phyloP scores from a whole-genome alignment of 1,140 invertebrate genomes.

The Papilio aristodemus region DNA sequence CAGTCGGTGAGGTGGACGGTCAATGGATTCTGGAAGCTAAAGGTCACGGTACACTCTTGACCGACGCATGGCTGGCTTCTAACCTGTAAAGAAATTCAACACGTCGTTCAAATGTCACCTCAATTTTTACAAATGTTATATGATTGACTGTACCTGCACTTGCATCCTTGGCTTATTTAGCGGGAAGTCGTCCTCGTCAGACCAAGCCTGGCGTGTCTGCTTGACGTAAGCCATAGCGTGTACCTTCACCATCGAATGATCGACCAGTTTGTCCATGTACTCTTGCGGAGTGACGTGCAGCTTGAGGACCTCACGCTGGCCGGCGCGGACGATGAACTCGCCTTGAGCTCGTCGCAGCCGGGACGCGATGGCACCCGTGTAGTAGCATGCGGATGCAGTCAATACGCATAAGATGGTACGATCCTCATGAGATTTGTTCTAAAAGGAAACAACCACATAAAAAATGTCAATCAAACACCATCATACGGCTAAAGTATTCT shows the following conservation, averaged over 20 bases:
- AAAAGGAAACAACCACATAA: slow-evolving; percentile 10
- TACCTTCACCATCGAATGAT: slow-evolving; percentile 86
- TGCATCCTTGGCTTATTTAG: slow-evolving; percentile 83
- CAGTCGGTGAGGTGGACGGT: slow-evolving; percentile 82
- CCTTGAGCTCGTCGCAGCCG: slow-evolving; percentile 83
- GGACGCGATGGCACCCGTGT: slow-evolving; percentile 86
- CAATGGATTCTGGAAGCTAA: slow-evolving; percentile 86
- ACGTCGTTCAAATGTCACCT: slow-evolving; percentile 17
- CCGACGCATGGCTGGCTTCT: slow-evolving; percentile 71
- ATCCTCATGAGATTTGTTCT: slow-evolving; percentile 84
- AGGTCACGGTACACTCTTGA: slow-evolving; percentile 74
- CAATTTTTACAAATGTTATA: not conserved
- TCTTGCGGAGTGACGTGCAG: slow-evolving; percentile 81
- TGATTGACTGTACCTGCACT: slow-evolving; percentile 67
- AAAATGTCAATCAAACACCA: too few relatives aligned
- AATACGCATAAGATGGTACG: slow-evolving; percentile 84
- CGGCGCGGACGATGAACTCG: slow-evolving; percentile 81
- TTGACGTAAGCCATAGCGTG: slow-evolving; percentile 84
- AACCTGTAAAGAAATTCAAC: slow-evolving; percentile 60
- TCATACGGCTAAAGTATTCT: too few relatives aligned
- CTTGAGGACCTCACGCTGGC: slow-evolving; percentile 80
- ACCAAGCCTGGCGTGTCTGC: slow-evolving; percentile 86
- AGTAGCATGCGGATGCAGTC: slow-evolving; percentile 84
- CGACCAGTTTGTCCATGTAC: slow-evolving; percentile 85
- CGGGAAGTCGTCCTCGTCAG: slow-evolving; percentile 86